A percentile compares a stretch with the other conserved stretches of the same genome.
Evolutionary conservation across 1,140 invertebrate genomes (phyloP).

Genomic region (Zaprionus lachaisei): DNA sequence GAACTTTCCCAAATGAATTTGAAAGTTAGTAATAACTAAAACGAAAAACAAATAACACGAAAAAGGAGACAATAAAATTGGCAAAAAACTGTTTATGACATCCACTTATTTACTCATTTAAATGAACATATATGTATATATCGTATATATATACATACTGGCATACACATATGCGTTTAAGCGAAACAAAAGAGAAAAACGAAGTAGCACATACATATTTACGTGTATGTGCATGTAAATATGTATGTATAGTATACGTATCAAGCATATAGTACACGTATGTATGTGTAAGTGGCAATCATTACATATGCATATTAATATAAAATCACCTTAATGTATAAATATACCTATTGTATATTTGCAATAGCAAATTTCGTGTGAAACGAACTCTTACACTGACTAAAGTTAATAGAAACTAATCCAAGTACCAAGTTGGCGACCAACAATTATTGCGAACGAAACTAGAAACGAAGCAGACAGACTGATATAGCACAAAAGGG

Average conservation of each 20-base stretch:
- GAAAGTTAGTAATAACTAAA: slow-evolving; percentile 16
- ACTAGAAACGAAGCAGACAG: slow-evolving; percentile 40
- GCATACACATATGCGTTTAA: slow-evolving; percentile 17
- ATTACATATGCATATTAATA: slow-evolving; percentile 19
- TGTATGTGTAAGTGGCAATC: slow-evolving; percentile 27
- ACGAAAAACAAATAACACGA: slow-evolving; percentile 29
- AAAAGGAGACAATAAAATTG: slow-evolving; percentile 28
- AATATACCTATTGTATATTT: slow-evolving; percentile 30
- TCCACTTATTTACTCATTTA: slow-evolving; percentile 16
- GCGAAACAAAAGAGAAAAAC: slow-evolving; percentile 44
- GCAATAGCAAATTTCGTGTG: slow-evolving; percentile 13
- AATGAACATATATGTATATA: background rate
- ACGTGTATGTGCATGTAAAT: slow-evolving; percentile 7
- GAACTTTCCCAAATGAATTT: slow-evolving; percentile 11
- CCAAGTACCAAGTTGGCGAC: slow-evolving; percentile 33
- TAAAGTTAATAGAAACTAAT: slow-evolving; percentile 33
- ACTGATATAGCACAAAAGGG: slow-evolving; percentile 41
- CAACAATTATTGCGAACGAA: slow-evolving; percentile 45
- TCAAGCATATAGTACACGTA: slow-evolving; percentile 19
- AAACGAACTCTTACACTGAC: slow-evolving; percentile 20
- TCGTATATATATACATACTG: slow-evolving; percentile 3
- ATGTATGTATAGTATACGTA: slow-evolving; percentile 35
- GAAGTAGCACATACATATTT: slow-evolving; percentile 30
- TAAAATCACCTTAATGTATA: slow-evolving; percentile 7
- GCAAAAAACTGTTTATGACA: slow-evolving; percentile 41